Base-by-base conservation (phyloP, 1,140 invertebrate species). In the Laupala kohalensis region DNA sequence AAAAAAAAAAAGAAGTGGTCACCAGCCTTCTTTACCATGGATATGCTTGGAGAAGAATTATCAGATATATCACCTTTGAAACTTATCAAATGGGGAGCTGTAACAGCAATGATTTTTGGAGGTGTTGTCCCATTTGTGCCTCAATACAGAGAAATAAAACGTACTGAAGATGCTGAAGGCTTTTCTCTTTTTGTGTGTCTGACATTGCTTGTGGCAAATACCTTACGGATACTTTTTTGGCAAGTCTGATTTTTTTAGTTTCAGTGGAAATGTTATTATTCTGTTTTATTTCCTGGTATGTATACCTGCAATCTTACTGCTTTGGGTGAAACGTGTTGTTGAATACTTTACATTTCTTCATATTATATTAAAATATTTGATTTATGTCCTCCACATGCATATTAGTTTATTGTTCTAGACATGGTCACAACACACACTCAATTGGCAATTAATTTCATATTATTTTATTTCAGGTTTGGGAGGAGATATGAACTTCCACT, bases 131-230 rank as follows among this genome's bases (percentile, higher is more conserved):
- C 84, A 68, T 95, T 92, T 76, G 91, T 98, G 75, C 96, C 96
- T 19, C 96, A 98, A 79, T 98, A 98, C 78, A 84, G 87, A 74
- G 92, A 98, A 83, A 98, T 99, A 69, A 91, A 89, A 78, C 86
- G 85, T 76, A 93, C 92, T 26, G 89, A 94, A 79, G 94, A 97
- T 83, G 89, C 94, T 24, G 94, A 94, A 77, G 97, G 97, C 5
- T 99, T 99, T 83, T 98, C 96, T 0, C 83, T 97, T 5, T 95
- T 96, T 79, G 97, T 99, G 62, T 99, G 97, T 79, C 84, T 99
- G 37, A 91, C 95, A 4, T 85, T 99, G 25, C 84, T 99, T 30
- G 86, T 98, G 78, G 97, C 97, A 62, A 99, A 99, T 79, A 97
- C 94, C 70, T 85, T 99, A 65, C 88, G 97, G 76, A 98, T 99